Percentiles rank a stretch among this genome's conserved stretches.
Conservation (phyloP, 2,113 vertebrate species). For the Ptyas mucosa region DNA sequence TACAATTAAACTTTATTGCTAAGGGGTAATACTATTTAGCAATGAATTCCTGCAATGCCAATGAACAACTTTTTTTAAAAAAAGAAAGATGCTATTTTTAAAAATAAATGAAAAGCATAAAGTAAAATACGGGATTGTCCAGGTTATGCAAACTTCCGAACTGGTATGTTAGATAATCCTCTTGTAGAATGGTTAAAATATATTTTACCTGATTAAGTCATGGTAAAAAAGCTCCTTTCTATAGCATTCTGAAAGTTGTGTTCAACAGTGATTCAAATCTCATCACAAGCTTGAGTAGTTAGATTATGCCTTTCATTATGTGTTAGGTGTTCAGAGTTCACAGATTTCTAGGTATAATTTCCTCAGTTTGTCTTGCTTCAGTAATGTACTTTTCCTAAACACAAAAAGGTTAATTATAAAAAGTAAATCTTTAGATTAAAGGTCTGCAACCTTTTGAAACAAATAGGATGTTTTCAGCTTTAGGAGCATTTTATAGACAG, state of each 20-base stretch:
- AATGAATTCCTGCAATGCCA: not conserved
- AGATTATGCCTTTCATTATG: not conserved
- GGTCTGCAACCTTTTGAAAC: not conserved
- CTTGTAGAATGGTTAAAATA: not conserved
- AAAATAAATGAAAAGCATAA: not conserved
- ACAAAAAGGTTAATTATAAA: not conserved
- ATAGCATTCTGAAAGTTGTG: not conserved
- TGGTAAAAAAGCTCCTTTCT: not conserved
- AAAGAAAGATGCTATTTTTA: not conserved
- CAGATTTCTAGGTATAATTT: not conserved
- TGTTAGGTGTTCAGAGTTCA: not conserved
- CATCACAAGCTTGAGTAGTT: not conserved
- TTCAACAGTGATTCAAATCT: not conserved
- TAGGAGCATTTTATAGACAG: not conserved
- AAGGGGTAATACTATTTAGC: conserved; percentile 10
- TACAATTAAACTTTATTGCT: conserved; percentile 29
- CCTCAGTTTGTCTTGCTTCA: not conserved
- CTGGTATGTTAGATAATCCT: not conserved
- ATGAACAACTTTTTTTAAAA: not conserved
- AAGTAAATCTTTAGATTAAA: not conserved
- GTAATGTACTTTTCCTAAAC: not conserved
- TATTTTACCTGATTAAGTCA: not conserved
- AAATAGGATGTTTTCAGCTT: not conserved
- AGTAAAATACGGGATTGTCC: not conserved
- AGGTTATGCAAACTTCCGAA: not conserved